Percentiles rank a stretch among this genome's conserved stretches.
These are phyloP conservation scores for Hippolais icterina DNA, from an alignment of 2,113 vertebrate species.

Conservation along the genomic window DNA sequence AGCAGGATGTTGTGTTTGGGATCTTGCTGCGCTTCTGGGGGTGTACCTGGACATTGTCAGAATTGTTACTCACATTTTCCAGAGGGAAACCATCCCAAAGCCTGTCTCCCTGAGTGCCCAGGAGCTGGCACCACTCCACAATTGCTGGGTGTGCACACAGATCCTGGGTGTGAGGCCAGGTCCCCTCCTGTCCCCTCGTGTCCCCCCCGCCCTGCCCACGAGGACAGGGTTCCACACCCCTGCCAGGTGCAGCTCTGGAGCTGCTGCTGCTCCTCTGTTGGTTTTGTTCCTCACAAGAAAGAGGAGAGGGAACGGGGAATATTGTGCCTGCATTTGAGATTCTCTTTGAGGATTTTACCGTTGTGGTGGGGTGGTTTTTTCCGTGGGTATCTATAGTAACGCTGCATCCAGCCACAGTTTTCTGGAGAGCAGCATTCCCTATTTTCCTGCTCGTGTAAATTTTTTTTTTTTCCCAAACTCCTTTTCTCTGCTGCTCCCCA, in stretches of 20 bases:
- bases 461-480: not conserved
- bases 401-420: not conserved
- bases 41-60: fast-evolving
- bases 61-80: not conserved
- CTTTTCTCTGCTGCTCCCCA: not conserved
- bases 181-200: not conserved
- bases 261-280: conserved; percentile 7
- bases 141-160: not conserved
- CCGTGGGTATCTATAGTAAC: conserved; percentile 44
- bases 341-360: not conserved
- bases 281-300: not conserved
- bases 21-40: not conserved
- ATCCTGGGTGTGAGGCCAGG: not conserved
- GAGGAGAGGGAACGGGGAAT: not conserved
- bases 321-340: not conserved
- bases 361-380: not conserved
- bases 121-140: fast-evolving
- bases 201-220: not conserved
- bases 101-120: not conserved
- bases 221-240: not conserved
- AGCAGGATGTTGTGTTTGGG: fast-evolving
- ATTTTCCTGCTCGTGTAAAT: not conserved
- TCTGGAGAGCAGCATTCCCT: not conserved
- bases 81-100: not conserved
- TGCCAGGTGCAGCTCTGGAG: not conserved